Base-by-base conservation (phyloP, 2,797 vertebrate species). In the Tenualosa ilisha region DNA sequence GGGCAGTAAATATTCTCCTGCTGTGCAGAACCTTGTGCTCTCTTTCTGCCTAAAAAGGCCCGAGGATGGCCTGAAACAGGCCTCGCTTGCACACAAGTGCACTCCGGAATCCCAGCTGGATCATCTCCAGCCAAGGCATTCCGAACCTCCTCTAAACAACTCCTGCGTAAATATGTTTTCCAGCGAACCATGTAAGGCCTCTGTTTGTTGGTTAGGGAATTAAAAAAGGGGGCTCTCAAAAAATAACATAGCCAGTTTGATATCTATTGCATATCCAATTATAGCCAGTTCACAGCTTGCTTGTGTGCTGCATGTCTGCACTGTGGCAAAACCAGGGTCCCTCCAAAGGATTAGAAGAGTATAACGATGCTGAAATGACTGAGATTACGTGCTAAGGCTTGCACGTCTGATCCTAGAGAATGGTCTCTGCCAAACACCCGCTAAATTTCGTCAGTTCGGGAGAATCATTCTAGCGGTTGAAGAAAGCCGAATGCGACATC, bases 181-280 rank as follows among this genome's bases (percentile, higher is more conserved):
- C 72, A 79, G 72, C 17, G 20, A 7, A 79, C 72, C 72, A 79
- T 79, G 72, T 79, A 79, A 46, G 72, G 72, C 72, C 72, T 79
- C 37, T 79, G 72, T 79, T 79, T 79, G 72, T 79, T 79, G 40
- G 72, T 79, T 79, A 37, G 72, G 72, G 72, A 79, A 79, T 79
- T 46, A 79, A 43, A 79, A 46, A 43, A 79, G 22, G n/a, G 59
- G 22, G 31, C 5, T 6, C 7, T 43, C 37, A 79, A 79, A 43
- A 20, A 79, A 40, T 43, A 37, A 75, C 15, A 75, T 11, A 40
- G 31, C 65, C 65, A 72, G 65, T 72, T 79, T 79, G 72, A 79
- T 43, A 79, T 79, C 37, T 46, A 79, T 79, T 40, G 8, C 72
- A 46, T 46, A 79, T 46, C 72, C 72, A 79, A 79, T 79, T 79